Percentiles rank a stretch among this genome's conserved stretches.
phyloP scores from a whole-genome alignment of 2,113 vertebrate genomes.

The Cygnus atratus region DNA sequence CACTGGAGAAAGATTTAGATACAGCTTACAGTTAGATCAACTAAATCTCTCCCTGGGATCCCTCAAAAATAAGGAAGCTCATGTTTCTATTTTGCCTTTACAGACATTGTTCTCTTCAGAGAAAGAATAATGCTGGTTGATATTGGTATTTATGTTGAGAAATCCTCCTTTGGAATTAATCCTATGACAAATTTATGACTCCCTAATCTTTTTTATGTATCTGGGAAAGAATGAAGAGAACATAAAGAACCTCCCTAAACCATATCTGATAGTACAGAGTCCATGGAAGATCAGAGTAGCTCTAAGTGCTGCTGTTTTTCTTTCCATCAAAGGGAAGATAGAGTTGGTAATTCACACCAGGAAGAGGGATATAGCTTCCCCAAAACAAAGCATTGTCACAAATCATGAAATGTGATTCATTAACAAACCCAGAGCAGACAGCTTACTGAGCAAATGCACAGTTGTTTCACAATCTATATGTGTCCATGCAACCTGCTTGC shows the following conservation, averaged over 20 bases:
- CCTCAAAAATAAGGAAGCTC: background rate
- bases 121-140: background rate
- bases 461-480: background rate
- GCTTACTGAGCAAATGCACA: background rate
- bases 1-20: background rate
- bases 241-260: background rate
- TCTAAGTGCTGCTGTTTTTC: background rate
- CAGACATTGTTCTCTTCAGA: background rate
- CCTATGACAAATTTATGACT: background rate
- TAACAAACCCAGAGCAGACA: background rate
- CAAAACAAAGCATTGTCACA: background rate
- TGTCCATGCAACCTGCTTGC: background rate
- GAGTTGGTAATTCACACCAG: background rate
- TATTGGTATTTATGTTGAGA: background rate
- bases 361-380: background rate
- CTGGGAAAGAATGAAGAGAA: background rate
- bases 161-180: background rate
- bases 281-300: background rate
- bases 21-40: background rate
- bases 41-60: background rate
- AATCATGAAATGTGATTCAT: background rate
- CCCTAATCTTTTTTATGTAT: background rate
- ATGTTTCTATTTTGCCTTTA: background rate
- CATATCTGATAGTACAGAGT: background rate
- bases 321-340: background rate